Evolutionary conservation across 2,113 vertebrate species (phyloP), one percentile per base, ranked within the genome.

Genomic region (Oceanodroma tethys): DNA sequence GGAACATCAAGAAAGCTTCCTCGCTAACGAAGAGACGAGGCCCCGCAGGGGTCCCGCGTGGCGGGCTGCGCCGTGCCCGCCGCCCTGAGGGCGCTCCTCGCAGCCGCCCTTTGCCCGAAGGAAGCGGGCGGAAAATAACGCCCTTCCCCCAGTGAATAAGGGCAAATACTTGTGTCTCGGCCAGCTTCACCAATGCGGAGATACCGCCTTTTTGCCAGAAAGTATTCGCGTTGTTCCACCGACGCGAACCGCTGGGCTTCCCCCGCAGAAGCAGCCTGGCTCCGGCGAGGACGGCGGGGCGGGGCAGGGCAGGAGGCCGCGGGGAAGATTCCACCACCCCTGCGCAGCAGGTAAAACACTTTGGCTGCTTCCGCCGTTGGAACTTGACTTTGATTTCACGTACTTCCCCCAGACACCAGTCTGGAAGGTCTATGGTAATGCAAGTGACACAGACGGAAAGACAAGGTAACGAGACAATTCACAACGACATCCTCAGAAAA

Each of bases 121-220:
- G 76, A 58, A 75, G 30, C 50, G 36, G 62, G 18, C 32, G 72
- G 93, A 88, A 92, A 85, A 89, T 8, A 52, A 26, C 58, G 56
- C 87, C 93, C 93, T 84, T 89, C 75, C 67, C 74, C 32, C 10
- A 29, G 55, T 3, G 78, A 63, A 43, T 38, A 71, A 42, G 86
- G 88, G 60, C 89, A 83, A 82, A 96, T 89, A 76, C 43, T 95
- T 95, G 79, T 59, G 42, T 29, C 86, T 62, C 40, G 55, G 88
- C 87, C 85, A 95, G 65, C 75, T 53, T 66, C 81, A 38, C 93
- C 21, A 79, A 78, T 34, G 86, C 59, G 43, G 15, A 53, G 62
- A 73, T 91, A 55, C 68, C 47, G 74, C 45, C 40, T 79, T 74
- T 38, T 75, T n/a, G 67, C n/a, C 91, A 50, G 75, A 74, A 95